These are phyloP conservation scores for Lophochroa leadbeateri DNA, from an alignment of 2,113 vertebrate species.

Conservation along the genomic window DNA sequence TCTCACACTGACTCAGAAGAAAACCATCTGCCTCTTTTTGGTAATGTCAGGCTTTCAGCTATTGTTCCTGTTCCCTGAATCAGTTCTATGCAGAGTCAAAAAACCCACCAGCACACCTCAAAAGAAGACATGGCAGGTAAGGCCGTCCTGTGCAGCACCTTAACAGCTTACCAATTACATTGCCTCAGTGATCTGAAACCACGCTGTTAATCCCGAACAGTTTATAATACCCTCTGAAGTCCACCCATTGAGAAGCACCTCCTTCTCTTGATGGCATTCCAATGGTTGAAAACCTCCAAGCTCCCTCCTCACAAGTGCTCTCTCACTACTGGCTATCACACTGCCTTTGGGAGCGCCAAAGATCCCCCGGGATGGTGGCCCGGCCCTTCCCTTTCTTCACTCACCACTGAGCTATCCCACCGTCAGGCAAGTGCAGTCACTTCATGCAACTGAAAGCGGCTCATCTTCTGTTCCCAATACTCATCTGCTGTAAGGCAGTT, in stretches of 20 bases:
- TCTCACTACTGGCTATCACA: not conserved
- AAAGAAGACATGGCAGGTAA: not conserved
- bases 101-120: not conserved
- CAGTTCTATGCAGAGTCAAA: not conserved
- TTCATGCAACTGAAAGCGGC: not conserved
- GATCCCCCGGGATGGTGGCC: not conserved
- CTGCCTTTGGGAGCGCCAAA: not conserved
- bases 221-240: not conserved
- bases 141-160: not conserved
- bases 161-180: rapidly evolving
- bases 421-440: not conserved
- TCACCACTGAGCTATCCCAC: not conserved
- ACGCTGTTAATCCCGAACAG: not conserved
- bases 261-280: not conserved
- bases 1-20: not conserved
- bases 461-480: not conserved
- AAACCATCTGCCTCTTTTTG: not conserved
- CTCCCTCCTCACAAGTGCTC: not conserved
- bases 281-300: not conserved
- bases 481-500: not conserved
- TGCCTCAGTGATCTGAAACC: not conserved
- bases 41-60: not conserved
- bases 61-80: not conserved
- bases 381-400: not conserved
- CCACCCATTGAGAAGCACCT: not conserved